Evolutionary conservation across 2,113 vertebrate species (phyloP).

Genomic region (Nymphicus hollandicus): DNA sequence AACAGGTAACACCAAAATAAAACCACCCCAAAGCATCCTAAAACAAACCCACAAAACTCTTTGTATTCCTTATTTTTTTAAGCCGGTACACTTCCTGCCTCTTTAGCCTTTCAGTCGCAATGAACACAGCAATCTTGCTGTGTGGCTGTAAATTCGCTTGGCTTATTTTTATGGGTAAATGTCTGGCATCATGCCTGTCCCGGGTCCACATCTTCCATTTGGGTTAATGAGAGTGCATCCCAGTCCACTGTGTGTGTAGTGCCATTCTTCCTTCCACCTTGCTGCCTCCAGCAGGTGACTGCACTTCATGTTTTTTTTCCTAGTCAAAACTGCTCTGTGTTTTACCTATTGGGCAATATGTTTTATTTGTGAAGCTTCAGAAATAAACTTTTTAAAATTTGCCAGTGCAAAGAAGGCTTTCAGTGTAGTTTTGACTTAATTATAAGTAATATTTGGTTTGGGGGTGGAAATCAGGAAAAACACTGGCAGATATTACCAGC

Average conservation of each 20-base stretch:
- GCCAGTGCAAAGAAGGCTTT: neutral
- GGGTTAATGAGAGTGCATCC: constrained; percentile 28
- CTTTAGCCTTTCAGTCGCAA: neutral
- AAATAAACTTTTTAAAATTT: neutral
- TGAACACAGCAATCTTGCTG: neutral
- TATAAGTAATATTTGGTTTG: neutral
- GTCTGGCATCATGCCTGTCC: neutral
- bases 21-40: neutral
- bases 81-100: neutral
- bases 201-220: neutral
- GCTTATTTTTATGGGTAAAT: neutral
- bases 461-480: neutral
- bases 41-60: neutral
- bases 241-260: neutral
- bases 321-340: neutral
- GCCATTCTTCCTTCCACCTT: neutral
- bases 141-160: neutral
- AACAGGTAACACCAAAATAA: neutral
- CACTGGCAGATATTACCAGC: neutral
- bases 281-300: neutral
- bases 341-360: neutral
- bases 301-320: neutral
- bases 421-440: neutral
- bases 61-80: neutral
- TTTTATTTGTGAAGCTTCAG: neutral